Percentiles rank a stretch among this genome's conserved stretches.
These are phyloP conservation scores for Mnemiopsis leidyi DNA, from an alignment of 37 sponge, comb jelly and placozoan genomes.

Conservation along the genomic window DNA sequence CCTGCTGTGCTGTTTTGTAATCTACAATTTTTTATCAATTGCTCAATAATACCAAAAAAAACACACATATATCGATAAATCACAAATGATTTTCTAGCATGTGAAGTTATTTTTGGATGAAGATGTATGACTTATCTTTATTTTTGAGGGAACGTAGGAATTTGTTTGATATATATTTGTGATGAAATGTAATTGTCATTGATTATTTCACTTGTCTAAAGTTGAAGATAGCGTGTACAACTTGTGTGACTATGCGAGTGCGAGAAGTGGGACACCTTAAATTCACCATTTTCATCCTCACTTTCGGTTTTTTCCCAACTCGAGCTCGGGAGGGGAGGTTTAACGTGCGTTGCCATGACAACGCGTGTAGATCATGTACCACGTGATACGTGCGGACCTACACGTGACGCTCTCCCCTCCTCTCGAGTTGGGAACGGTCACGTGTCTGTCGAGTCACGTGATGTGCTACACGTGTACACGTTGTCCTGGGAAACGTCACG, in stretches of 20 bases:
- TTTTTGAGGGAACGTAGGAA: conserved; percentile 9
- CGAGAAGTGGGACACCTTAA: conserved; percentile 2
- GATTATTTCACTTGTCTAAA: conserved; percentile 50
- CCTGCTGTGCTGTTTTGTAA: background rate
- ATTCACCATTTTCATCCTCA: background rate
- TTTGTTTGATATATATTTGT: conserved; percentile 35
- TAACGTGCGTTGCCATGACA: conserved; percentile 36
- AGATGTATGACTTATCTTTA: background rate
- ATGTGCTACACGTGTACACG: too few relatives aligned
- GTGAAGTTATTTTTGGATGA: background rate
- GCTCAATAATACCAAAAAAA: background rate
- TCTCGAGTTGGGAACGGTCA: conserved; percentile 23
- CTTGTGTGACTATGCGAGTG: background rate
- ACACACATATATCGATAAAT: background rate
- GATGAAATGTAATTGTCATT: conserved; percentile 37
- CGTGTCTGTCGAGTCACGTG: conserved; percentile 19
- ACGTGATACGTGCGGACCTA: too few relatives aligned
- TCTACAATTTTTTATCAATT: background rate
- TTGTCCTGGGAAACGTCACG: conserved; percentile 3
- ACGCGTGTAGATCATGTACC: too few relatives aligned
- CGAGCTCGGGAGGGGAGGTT: conserved; percentile 16
- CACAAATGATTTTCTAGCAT: background rate
- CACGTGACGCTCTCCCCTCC: background rate
- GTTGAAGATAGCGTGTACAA: background rate
- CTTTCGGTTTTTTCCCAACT: background rate